Conservation (phyloP, 1,140 invertebrate species). For the Chionoecetes opilio region DNA sequence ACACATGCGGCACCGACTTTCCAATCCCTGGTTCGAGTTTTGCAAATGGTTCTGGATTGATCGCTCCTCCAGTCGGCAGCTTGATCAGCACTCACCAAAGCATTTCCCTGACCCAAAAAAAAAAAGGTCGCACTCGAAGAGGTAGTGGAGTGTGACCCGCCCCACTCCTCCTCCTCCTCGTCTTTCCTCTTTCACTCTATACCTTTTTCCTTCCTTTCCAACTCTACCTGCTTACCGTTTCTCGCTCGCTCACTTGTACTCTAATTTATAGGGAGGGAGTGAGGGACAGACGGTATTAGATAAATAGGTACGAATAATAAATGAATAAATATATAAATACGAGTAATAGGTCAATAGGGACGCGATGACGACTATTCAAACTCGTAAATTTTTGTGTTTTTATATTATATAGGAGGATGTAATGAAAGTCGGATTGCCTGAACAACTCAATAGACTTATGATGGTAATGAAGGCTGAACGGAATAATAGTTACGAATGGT, state of each 20-base stretch:
- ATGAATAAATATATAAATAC: no score
- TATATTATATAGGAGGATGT: no score
- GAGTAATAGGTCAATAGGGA: no score
- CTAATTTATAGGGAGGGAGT: background rate
- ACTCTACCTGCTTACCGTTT: background rate
- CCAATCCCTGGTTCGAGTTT: constrained; percentile 10
- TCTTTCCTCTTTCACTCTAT: background rate
- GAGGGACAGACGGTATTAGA: no score
- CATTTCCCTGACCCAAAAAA: constrained; percentile 56
- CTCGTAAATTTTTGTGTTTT: no score
- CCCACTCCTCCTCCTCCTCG: background rate
- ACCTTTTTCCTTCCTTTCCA: background rate
- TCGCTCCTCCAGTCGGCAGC: constrained; percentile 43
- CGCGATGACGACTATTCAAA: no score
- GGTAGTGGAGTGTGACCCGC: constrained; percentile 29
- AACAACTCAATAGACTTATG: no score
- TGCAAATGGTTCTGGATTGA: constrained; percentile 55
- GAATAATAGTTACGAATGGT: no score
- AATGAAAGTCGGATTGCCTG: no score
- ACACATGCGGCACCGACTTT: constrained; percentile 49
- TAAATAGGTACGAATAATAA: no score
- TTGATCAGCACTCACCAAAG: constrained; percentile 55
- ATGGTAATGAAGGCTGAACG: no score
- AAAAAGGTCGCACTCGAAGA: constrained; percentile 53
- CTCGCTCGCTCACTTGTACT: background rate